Conservation (phyloP, 1,140 invertebrate genomes). For the Drosophila mayri region DNA sequence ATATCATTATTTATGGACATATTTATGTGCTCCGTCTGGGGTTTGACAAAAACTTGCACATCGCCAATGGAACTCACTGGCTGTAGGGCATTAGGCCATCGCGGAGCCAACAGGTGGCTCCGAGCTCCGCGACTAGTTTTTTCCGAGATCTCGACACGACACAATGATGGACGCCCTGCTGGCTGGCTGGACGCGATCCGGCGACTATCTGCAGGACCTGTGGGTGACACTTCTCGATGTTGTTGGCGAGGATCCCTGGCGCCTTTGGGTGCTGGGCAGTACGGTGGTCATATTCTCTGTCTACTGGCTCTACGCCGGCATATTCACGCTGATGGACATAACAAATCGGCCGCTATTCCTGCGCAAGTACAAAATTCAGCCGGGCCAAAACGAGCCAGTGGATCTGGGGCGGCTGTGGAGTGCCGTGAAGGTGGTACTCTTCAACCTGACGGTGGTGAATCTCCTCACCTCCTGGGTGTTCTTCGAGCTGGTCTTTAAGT, state of each 20-base stretch:
- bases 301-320: slow-evolving; percentile 90
- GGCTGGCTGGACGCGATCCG: slow-evolving; percentile 50
- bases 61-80: slow-evolving; percentile 5
- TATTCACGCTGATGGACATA: slow-evolving; percentile 90
- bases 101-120: not conserved
- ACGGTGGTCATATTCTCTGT: slow-evolving; percentile 86
- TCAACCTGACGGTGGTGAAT: slow-evolving; percentile 92
- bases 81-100: slow-evolving; percentile 23
- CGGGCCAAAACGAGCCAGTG: slow-evolving; percentile 91
- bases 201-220: slow-evolving; percentile 46
- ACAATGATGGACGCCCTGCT: slow-evolving; percentile 27
- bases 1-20: not conserved
- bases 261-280: slow-evolving; percentile 88
- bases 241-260: slow-evolving; percentile 86
- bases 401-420: slow-evolving; percentile 83
- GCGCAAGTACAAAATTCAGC: slow-evolving; percentile 92
- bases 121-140: slow-evolving; percentile 14
- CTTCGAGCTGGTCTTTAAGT: slow-evolving; percentile 87
- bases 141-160: slow-evolving; percentile 4
- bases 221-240: slow-evolving; percentile 59
- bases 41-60: not conserved
- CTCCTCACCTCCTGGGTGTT: slow-evolving; percentile 87
- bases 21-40: not conserved
- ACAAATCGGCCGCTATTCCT: slow-evolving; percentile 89
- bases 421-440: slow-evolving; percentile 89